Base-by-base conservation (phyloP, 2,888 invertebrate genomes). In the Tyria jacobaeae region DNA sequence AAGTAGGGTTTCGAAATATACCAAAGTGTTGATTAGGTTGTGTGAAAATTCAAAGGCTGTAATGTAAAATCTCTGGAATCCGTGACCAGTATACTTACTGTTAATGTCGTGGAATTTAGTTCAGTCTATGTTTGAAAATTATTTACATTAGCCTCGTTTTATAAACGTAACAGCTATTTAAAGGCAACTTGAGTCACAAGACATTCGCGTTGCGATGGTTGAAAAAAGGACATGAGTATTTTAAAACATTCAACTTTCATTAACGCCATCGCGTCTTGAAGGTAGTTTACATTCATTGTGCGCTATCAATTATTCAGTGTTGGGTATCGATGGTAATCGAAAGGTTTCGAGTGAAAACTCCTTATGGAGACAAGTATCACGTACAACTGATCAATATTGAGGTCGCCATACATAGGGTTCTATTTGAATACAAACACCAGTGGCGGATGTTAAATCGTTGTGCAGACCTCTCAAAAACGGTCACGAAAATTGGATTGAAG, bases 371-470 rank as follows among this genome's bases (percentile, higher is more conserved):
- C 77, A 75, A 78, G 74, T 79, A 83, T 87, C 89, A 91, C 91
- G 88, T 89, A 63, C 69, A 67, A 70, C 77, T 84, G 82, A 87
- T 90, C 86, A 86, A 82, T 89, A 91, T 90, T 89, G 89, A 80
- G 84, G 89, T 72, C 83, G 83, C 87, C 82, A 78, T 74, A 78
- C 70, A 66, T 59, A 61, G 57, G 72, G 70, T 68, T 76, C 78
- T 75, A 72, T 71, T 80, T 75, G 89, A 88, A 89, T 89, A 88
- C 81, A 79, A 81, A 78, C 68, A 70, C 63, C 64, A 73, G 76
- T 86, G 84, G 83, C 85, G 89, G 86, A 87, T 85, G 80, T 79
- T 69, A 75, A 63, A 67, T 70, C 64, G 68, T 59, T 65, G 62
- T 72, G 65, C 65, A 67, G 58, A 64, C 50, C 60, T 56, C 62